Base-by-base conservation (phyloP, 2,797 vertebrate species). In the Ctenopoma multispine region DNA sequence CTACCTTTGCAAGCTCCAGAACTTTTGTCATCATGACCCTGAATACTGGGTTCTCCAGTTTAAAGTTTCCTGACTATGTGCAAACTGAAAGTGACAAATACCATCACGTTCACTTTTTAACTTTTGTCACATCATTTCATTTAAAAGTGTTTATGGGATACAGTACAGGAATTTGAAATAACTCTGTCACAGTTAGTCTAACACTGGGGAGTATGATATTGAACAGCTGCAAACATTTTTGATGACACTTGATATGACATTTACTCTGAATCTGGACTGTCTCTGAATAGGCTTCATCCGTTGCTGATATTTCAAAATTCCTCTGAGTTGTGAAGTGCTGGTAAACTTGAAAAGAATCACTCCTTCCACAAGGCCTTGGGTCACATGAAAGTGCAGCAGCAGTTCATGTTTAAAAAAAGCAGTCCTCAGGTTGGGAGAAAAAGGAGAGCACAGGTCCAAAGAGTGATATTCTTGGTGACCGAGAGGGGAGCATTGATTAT, bases 1-100 rank as follows among this genome's bases (percentile, higher is more conserved):
- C n/a, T 23, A 50, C 24, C 27, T 77, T 50, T 36, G 83, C 82
- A 66, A 87, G 82, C 86, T 61, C 21, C 7, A 2, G 8, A 80
- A 81, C 87, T 84, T 77, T 89, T 84, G 80, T 90, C 82, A 48
- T 48, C 23, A 73, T 38, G 65, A 85, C 76, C 81, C 66, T 76
- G 67, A 82, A 80, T 36, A 60, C 53, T 62, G 47, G 40, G 24
- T 55, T 65, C 44, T 66, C 57, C 68, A 69, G 69, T 75, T 75
- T 67, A 69, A 58, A 65, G 60, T 65, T 73, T 72, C 71, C 69
- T 60, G 12, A 78, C 68, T 34, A 38, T 64, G 65, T 79, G 69
- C 69, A 85, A 76, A 78, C 24, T 70, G 55, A 43, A 76, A 31
- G 36, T 62, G 62, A 82, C 53, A 17, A 49, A 49, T 17, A 47